Evolutionary conservation across 2,888 invertebrate species (phyloP).

Genomic region (Hirtodrosophila alboralis): DNA sequence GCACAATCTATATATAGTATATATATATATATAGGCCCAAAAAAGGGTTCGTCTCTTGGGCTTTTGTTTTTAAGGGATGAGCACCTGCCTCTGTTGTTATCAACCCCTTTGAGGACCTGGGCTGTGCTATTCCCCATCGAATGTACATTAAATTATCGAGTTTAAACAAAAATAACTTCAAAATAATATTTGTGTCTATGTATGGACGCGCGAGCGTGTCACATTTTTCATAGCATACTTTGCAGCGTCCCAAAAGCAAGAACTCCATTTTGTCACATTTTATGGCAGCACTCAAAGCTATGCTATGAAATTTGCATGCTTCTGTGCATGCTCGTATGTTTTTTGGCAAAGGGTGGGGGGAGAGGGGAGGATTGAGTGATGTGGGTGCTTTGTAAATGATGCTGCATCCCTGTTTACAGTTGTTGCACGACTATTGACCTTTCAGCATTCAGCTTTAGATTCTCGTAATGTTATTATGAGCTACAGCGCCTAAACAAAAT

Average conservation of each 20-base stretch:
- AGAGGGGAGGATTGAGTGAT: too few relatives aligned
- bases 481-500: slow-evolving; percentile 25
- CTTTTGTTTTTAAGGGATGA: not conserved
- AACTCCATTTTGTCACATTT: slow-evolving; percentile 61
- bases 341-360: slow-evolving; percentile 1
- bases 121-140: slow-evolving; percentile 28
- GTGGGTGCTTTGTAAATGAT: not conserved
- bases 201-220: slow-evolving; percentile 24
- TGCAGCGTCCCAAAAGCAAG: slow-evolving; percentile 44
- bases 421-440: slow-evolving; percentile 35
- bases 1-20: slow-evolving; percentile 38
- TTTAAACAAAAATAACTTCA: slow-evolving; percentile 69
- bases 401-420: slow-evolving; percentile 21
- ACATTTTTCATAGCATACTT: slow-evolving; percentile 56
- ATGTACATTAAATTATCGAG: slow-evolving; percentile 64
- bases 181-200: slow-evolving; percentile 12
- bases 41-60: slow-evolving; percentile 27
- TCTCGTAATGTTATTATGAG: slow-evolving; percentile 44
- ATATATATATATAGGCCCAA: slow-evolving; percentile 28
- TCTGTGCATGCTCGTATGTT: slow-evolving; percentile 11
- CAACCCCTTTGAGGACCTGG: slow-evolving; percentile 20
- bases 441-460: slow-evolving; percentile 39
- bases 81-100: slow-evolving; percentile 1
- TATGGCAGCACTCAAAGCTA: slow-evolving; percentile 59
- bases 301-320: slow-evolving; percentile 56